Evolutionary conservation across 30 jellyfish, hydroid and myxozoan genomes (phyloP).

Genomic region (Rhopilema esculentum): DNA sequence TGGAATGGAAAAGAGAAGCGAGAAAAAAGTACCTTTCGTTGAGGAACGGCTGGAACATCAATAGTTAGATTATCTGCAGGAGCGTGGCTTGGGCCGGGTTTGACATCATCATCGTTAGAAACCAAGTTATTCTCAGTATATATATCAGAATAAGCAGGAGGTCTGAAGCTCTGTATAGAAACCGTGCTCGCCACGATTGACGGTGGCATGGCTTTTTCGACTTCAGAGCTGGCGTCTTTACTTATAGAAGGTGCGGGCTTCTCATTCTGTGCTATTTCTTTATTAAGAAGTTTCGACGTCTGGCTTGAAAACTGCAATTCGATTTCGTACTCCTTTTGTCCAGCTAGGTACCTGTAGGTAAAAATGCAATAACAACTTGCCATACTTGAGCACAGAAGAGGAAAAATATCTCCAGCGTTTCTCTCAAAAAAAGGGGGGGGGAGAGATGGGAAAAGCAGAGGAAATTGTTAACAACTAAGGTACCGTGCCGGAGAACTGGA

Average conservation of each 20-base stretch:
- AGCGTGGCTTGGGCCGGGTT: slow-evolving; percentile 43
- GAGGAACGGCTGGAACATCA: slow-evolving; percentile 65
- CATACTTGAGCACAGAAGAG: neutral
- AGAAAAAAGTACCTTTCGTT: slow-evolving; percentile 20
- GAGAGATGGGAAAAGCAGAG: too few species aligned
- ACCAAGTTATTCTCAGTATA: slow-evolving; percentile 11
- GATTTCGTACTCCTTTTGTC: slow-evolving; percentile 93
- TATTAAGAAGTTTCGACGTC: slow-evolving; percentile 39
- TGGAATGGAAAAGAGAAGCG: neutral
- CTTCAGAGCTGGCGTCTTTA: slow-evolving; percentile 59
- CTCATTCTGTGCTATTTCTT: slow-evolving; percentile 37
- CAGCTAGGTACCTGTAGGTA: slow-evolving; percentile 81
- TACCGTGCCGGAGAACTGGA: too few species aligned
- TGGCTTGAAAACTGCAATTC: slow-evolving; percentile 88
- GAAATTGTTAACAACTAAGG: too few species aligned
- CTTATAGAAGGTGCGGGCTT: slow-evolving; percentile 53
- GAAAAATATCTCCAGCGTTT: neutral
- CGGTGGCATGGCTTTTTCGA: slow-evolving; percentile 61
- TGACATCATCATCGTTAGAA: slow-evolving; percentile 10
- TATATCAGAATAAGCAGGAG: slow-evolving; percentile 49
- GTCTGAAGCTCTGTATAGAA: slow-evolving; percentile 43
- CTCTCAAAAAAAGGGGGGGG: too few species aligned
- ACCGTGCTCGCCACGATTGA: slow-evolving; percentile 56
- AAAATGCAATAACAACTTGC: neutral
- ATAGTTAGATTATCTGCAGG: slow-evolving; percentile 12